Base-by-base conservation (phyloP, 2,113 vertebrate genomes). In the Myotis yumanensis region DNA sequence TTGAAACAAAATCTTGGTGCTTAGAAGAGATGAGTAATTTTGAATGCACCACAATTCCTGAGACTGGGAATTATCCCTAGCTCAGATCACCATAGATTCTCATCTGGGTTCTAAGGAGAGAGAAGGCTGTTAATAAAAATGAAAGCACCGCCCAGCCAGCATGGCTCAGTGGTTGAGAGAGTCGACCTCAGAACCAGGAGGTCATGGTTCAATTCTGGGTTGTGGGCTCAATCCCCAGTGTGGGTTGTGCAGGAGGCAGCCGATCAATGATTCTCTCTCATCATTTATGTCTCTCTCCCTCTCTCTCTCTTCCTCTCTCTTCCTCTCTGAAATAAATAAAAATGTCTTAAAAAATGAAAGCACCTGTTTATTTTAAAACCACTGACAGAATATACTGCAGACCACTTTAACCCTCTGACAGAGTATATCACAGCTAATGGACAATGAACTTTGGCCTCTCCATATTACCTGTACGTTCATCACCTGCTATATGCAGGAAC, bases 1-100 rank as follows among this genome's bases (percentile, higher is more conserved):
- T 92, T 88, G 68, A 96, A 94, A 87, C 51, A 96, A 95, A 93
- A 46, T 20, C 28, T 93, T 54, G n/a, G 25, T 73, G 25, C 28
- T 92, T 81, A 88, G 15, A 85, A 7, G 32, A 95, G 3, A 93
- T 11, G 5, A 83, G 51, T 86, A 77, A 94, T 81, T 94, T 54
- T 86, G 82, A 95, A 89, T 11, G 68, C 40, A 86, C 7, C 57
- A 37, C 14, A 95, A 52, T 88, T 84, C 54, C 35, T 51, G 62
- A 89, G 14, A 68, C 17, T 35, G 54, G 59, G 51, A 83, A 88
- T 73, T 64, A 85, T 54, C 73, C 77, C 68, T 66, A 85, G 6
- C 32, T 93, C 18, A 73, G 35, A 96, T 22, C 15, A 88, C 66
- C 10, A 51, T 52, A 28, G 71, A 40, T 86, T 91, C 73, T 84